Conservation (phyloP, 1,140 invertebrate genomes). For the Latrodectus geometricus region DNA sequence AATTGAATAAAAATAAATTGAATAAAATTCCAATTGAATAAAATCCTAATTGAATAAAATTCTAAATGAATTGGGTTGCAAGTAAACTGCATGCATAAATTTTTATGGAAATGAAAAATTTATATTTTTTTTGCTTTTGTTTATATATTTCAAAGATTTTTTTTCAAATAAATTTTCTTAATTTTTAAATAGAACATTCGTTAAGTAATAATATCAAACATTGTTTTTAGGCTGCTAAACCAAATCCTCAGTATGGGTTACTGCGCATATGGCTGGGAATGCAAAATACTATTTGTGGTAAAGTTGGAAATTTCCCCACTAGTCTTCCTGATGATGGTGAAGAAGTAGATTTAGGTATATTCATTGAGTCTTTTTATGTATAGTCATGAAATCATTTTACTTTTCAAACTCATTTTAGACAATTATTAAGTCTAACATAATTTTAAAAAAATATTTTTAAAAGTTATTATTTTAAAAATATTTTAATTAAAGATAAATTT, state of each 20-base stretch:
- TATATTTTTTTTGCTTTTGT: neutral
- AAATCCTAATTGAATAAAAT: no score
- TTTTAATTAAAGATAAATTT: no score
- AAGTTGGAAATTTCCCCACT: constrained; percentile 63
- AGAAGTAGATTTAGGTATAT: constrained; percentile 57
- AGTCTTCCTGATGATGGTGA: constrained; percentile 59
- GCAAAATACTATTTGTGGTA: constrained; percentile 72
- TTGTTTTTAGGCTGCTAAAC: constrained; percentile 26
- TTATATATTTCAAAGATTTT: neutral
- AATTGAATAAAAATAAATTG: no score
- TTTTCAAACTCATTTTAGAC: neutral
- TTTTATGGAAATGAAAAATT: no score
- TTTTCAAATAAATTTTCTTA: neutral
- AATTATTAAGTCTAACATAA: no score
- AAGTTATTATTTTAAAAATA: no score
- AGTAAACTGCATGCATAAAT: no score
- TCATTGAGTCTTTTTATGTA: neutral
- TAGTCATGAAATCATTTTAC: neutral
- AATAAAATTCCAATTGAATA: no score
- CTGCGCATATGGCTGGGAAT: constrained; percentile 71
- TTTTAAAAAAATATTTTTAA: no score
- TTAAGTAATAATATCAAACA: no score
- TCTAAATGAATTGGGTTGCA: no score
- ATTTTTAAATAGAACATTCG: no score
- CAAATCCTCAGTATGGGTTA: constrained; percentile 66